These are phyloP conservation scores for Vireo altiloquus DNA, from an alignment of 2,113 vertebrate genomes.

Conservation along the genomic window DNA sequence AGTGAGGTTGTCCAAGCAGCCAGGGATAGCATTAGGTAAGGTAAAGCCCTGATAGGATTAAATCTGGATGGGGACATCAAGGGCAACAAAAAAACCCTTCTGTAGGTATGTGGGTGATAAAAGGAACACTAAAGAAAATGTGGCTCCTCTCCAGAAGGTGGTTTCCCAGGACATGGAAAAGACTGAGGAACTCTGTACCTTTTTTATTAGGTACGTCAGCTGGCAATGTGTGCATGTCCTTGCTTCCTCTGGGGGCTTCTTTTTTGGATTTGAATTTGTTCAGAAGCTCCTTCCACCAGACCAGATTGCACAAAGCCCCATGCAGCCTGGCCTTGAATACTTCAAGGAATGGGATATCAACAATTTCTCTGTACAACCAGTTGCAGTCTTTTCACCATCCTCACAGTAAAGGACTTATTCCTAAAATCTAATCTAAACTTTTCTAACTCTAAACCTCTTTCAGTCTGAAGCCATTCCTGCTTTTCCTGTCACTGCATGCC, in stretches of 20 bases:
- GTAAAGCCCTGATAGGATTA: background rate
- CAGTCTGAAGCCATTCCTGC: background rate
- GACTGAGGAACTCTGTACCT: background rate
- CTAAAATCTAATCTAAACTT: background rate
- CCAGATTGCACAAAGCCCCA: background rate
- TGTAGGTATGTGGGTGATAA: background rate
- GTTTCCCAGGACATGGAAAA: background rate
- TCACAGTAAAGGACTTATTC: background rate
- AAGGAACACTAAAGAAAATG: background rate
- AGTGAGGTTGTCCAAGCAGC: background rate
- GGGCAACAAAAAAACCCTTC: background rate
- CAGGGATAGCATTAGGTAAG: background rate
- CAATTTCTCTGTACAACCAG: background rate
- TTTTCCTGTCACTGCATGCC: background rate
- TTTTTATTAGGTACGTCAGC: background rate
- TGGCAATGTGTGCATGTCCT: rapidly evolving
- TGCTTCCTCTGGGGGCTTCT: background rate
- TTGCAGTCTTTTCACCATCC: background rate
- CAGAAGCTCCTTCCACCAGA: background rate
- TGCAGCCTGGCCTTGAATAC: background rate
- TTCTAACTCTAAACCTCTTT: background rate
- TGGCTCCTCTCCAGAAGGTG: background rate
- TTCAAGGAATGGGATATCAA: background rate
- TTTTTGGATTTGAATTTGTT: background rate
- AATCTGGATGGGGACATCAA: background rate